Evolutionary conservation across 2,888 invertebrate species (phyloP).

Genomic region (Chouioia cunea): DNA sequence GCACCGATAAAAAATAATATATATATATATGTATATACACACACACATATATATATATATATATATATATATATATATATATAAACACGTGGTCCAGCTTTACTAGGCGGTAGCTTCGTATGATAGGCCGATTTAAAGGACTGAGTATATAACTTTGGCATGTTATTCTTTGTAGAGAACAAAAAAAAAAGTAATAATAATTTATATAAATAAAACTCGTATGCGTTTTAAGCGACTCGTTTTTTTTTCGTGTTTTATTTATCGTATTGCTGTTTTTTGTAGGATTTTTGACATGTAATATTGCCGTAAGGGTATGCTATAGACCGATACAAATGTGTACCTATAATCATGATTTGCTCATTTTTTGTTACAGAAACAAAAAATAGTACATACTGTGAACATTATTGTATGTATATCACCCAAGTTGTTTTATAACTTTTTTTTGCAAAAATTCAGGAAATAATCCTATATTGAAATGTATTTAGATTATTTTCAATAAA

Average conservation of each 20-base stretch:
- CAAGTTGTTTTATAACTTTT: conserved; percentile 37
- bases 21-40: conserved; percentile 1
- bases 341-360: conserved; percentile 37
- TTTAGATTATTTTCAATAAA: conserved; percentile 46
- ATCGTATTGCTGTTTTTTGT: conserved; percentile 40
- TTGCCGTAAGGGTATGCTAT: conserved; percentile 26
- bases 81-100: conserved; percentile 14
- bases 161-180: conserved; percentile 38
- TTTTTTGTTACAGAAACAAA: conserved; percentile 39
- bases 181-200: conserved; percentile 31
- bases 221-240: conserved; percentile 39
- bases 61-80: conserved; percentile 1
- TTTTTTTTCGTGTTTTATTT: conserved; percentile 43
- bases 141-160: conserved; percentile 42
- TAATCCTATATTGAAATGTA: conserved; percentile 39
- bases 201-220: conserved; percentile 41
- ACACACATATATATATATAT: conserved; percentile 11
- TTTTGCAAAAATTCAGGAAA: conserved; percentile 4
- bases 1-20: conserved; percentile 21
- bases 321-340: conserved; percentile 28
- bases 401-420: conserved; percentile 32
- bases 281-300: conserved; percentile 42
- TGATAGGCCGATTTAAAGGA: conserved; percentile 36
- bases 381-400: conserved; percentile 12
- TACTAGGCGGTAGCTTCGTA: conserved; percentile 36